phyloP scores from a whole-genome alignment of 2,888 invertebrate genomes.

The Diloba caeruleocephala region DNA sequence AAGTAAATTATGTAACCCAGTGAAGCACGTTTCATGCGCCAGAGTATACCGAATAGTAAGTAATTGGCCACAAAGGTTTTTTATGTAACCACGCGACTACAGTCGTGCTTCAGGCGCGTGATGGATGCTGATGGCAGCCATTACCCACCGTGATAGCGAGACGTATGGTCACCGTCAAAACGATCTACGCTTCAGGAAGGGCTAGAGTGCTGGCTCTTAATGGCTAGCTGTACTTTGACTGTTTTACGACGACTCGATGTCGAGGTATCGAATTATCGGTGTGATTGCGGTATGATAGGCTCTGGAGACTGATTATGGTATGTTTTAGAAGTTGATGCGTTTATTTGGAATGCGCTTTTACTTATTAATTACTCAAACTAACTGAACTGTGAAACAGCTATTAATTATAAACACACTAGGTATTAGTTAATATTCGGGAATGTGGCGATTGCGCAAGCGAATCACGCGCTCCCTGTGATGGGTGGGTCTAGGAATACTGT shows the following conservation, averaged over 20 bases:
- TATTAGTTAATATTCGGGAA: too few species aligned
- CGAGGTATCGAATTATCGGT: constrained; percentile 18
- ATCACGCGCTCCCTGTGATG: too few species aligned
- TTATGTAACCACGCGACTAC: constrained; percentile 46
- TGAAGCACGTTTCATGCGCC: constrained; percentile 3
- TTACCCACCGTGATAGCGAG: constrained; percentile 55
- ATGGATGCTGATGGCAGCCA: constrained; percentile 57
- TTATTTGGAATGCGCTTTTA: constrained; percentile 6
- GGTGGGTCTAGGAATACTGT: too few species aligned
- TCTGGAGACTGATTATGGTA: constrained; percentile 16
- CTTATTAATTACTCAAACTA: constrained; percentile 3
- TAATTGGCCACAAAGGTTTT: constrained; percentile 50
- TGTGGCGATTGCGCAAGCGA: too few species aligned
- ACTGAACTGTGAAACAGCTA: background rate
- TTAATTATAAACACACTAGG: too few species aligned
- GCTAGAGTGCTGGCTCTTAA: constrained; percentile 39
- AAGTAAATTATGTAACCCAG: background rate
- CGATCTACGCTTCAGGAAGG: constrained; percentile 53
- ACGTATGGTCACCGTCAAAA: constrained; percentile 50
- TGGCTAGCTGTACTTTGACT: constrained; percentile 46
- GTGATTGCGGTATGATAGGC: constrained; percentile 46
- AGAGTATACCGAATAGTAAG: constrained; percentile 28
- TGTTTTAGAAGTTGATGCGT: constrained; percentile 11
- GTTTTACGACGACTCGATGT: constrained; percentile 40
- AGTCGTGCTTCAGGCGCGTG: constrained; percentile 50